Evolutionary conservation across 1,140 invertebrate genomes (phyloP), one percentile per base, ranked within the genome.

Genomic region (Coenobita brevimanus): DNA sequence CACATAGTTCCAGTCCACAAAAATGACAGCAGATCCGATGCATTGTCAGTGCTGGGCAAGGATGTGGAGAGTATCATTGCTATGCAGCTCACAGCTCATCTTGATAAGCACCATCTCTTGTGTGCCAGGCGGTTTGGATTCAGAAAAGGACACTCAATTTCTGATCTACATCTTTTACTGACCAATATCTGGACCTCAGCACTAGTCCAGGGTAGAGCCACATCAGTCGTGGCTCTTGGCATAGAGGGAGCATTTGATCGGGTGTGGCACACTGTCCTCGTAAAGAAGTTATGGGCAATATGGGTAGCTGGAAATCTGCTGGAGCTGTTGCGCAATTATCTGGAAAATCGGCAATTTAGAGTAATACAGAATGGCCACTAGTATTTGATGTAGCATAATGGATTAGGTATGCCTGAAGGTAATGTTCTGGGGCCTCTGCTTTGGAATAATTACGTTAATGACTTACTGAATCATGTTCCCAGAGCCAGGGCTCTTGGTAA

Each of bases 391-490:
- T 43, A 78, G 3, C 17, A 46, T 10, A 76, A 41, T 21, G 73
- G 43, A 24, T 33, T 41, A 43, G 33, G 73, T 3, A 41, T 76
- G 36, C 73, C 38, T 13, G 36, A 76, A 41, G 73, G 73, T 24
- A 76, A 41, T 41, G 73, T 76, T 10, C 13, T 76, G 73, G 73
- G 73, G 36, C 73, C 73, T 24, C 43, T 76, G 73, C 43, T 76
- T 21, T 76, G 36, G 36, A 76, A 76, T n/a, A 76, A 41, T 3
- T 76, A 76, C 24, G 27, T 76, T 15, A 13, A 76, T 24, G 73
- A 76, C 30, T 41, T 43, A 4, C 38, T 43, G n/a, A 76, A 76
- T 3, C 38, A 41, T n/a, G n/a, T 76, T 38, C 36, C 36, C 36
- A 46, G n/a, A 3, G 36, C 36, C 36, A 76, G 73, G 36, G 36